Evolutionary conservation across 2,113 vertebrate species (phyloP).

Genomic region (Callithrix jacchus): DNA sequence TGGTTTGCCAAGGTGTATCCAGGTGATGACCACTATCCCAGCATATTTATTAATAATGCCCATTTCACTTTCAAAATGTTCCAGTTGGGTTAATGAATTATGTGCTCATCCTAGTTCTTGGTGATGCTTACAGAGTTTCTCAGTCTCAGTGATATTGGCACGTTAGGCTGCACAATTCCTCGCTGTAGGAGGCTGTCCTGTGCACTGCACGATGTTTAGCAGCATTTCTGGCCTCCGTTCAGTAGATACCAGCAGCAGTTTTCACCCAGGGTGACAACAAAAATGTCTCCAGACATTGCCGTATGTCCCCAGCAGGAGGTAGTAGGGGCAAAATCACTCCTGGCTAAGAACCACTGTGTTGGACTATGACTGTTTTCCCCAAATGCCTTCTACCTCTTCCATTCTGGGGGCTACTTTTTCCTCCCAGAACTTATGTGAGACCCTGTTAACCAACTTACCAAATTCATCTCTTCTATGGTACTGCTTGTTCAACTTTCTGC

Average conservation of each 20-base stretch:
- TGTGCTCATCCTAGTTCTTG: neutral
- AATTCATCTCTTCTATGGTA: neutral
- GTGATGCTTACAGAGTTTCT: neutral
- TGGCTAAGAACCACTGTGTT: neutral
- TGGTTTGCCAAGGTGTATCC: neutral
- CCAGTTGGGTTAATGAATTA: neutral
- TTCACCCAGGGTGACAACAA: neutral
- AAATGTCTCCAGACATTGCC: conserved; percentile 1
- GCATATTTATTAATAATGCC: neutral
- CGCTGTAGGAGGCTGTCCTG: neutral
- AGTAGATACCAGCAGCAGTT: neutral
- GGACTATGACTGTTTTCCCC: neutral
- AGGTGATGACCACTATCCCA: neutral
- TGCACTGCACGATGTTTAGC: neutral
- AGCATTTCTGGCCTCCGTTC: neutral
- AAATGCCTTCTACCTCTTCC: neutral
- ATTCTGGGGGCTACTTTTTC: neutral
- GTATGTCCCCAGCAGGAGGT: neutral
- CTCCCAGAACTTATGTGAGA: neutral
- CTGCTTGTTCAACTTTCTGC: neutral
- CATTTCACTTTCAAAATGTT: neutral
- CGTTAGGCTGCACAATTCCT: neutral
- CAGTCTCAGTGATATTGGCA: neutral
- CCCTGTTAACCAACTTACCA: neutral
- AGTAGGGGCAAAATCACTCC: neutral